A percentile compares a stretch with the other conserved stretches of the same genome.
These are phyloP conservation scores for Cochlearius cochlearius DNA, from an alignment of 2,113 vertebrate genomes.

Conservation along the genomic window DNA sequence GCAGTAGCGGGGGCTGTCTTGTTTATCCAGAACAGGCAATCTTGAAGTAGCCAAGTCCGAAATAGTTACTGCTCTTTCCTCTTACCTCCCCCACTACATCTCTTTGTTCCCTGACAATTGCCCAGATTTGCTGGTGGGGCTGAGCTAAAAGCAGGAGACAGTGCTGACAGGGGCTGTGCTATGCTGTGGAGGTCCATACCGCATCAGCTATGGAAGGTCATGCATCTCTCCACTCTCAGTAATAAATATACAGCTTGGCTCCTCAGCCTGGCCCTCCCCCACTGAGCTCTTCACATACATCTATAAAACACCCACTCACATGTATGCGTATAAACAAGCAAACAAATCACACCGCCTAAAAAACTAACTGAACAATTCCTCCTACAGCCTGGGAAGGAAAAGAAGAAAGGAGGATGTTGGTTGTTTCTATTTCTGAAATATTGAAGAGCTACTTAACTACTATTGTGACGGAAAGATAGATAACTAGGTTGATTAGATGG, in stretches of 20 bases:
- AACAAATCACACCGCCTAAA: conserved; percentile 26
- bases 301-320: conserved; percentile 16
- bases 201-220: neutral
- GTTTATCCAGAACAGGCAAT: neutral
- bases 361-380: conserved; percentile 31
- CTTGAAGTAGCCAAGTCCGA: neutral
- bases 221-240: neutral
- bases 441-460: neutral
- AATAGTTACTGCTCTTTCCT: neutral
- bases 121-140: neutral
- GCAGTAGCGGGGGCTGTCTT: neutral
- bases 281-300: neutral
- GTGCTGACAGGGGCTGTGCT: neutral
- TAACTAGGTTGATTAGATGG: neutral
- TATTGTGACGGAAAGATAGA: conserved; percentile 8
- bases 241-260: neutral
- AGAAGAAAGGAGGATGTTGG: neutral
- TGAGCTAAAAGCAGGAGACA: neutral
- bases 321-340: conserved; percentile 9
- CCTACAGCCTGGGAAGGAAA: neutral
- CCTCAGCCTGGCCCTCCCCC: neutral
- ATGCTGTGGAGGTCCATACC: neutral
- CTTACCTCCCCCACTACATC: neutral
- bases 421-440: conserved; percentile 37
- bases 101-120: neutral